These are phyloP conservation scores for Aphodius granarius DNA, from an alignment of 2,888 invertebrate genomes.

Conservation along the genomic window DNA sequence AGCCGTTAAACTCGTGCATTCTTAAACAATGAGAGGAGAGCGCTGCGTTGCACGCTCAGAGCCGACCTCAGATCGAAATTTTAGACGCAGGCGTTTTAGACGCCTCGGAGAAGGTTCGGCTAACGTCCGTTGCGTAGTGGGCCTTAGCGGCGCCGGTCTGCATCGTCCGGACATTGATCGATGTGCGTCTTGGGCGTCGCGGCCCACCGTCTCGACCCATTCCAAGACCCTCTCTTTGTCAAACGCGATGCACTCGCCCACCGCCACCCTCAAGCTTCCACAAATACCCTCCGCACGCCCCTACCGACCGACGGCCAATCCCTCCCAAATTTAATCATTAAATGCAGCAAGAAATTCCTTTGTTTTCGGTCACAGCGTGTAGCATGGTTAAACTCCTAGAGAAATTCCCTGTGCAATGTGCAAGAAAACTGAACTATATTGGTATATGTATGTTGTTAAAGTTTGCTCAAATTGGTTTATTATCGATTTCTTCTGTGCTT, in stretches of 20 bases:
- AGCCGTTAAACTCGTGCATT: background rate
- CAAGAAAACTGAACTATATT: background rate
- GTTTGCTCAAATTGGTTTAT: too few species aligned
- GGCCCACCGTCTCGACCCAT: slow-evolving; percentile 52
- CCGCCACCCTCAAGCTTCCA: slow-evolving; percentile 20
- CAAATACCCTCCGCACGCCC: slow-evolving; percentile 25
- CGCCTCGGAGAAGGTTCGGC: background rate
- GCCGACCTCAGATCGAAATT: slow-evolving; percentile 8
- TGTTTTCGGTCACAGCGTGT: slow-evolving; percentile 15
- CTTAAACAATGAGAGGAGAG: background rate
- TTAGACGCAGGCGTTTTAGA: slow-evolving; percentile 5
- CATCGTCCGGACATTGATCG: slow-evolving; percentile 63
- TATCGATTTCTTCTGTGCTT: too few species aligned
- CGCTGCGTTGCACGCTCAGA: background rate
- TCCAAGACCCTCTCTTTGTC: slow-evolving; percentile 31
- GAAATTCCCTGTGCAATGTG: background rate
- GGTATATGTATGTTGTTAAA: too few species aligned
- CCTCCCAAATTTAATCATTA: slow-evolving; percentile 38
- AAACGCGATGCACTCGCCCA: slow-evolving; percentile 11
- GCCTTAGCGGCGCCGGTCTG: slow-evolving; percentile 47
- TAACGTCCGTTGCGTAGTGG: slow-evolving; percentile 31
- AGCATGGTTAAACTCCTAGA: background rate
- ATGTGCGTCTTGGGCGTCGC: slow-evolving; percentile 66
- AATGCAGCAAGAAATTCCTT: slow-evolving; percentile 35
- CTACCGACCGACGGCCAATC: slow-evolving; percentile 14